Base-by-base conservation (phyloP, 1,140 invertebrate genomes). In the Trialeurodes vaporariorum region DNA sequence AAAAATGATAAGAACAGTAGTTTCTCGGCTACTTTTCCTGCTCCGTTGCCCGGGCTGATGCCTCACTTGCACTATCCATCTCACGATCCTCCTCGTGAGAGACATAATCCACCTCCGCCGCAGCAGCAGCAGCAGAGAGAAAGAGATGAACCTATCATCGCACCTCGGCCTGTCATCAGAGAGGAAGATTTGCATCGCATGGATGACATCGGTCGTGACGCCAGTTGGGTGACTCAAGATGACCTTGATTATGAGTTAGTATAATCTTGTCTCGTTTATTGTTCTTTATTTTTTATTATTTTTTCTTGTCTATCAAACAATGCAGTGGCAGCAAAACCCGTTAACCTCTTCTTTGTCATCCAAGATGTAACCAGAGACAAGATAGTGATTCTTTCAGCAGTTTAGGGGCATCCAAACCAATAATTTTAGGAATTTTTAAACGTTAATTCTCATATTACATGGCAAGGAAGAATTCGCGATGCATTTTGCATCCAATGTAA, bases 201-300 rank as follows among this genome's bases (percentile, higher is more conserved):
- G 84, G 93, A 95, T 79, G 91, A 96, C 75, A 90, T 96, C 69
- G 86, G 90, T 34, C 84, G 89, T 73, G 92, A 93, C 75, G 87
- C 90, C 72, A 92, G 92, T 65, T 97, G 94, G 94, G 89, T 90
- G 25, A 86, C 87, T 69, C 87, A 93, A 70, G 92, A 93, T 77
- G 92, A 95, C 76, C 93, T 96, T 76, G 94, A 96, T 80, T 97
- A 96, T 77, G 93, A 94, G 86, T 87, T 74, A 80, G 81, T 80
- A n/a, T n/a, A n/a, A n/a, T n/a, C n/a, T n/a, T n/a, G n/a, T n/a
- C n/a, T n/a, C n/a, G n/a, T n/a, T n/a, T n/a, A n/a, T n/a, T n/a
- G n/a, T n/a, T n/a, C n/a, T n/a, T n/a, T n/a, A n/a, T n/a, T n/a
- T n/a, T n/a, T n/a, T n/a, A n/a, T n/a, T n/a, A n/a, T n/a, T n/a